These are phyloP conservation scores for Holothuria glaberrima DNA, from an alignment of 35 echinoderm and acorn worm species.

Conservation along the genomic window DNA sequence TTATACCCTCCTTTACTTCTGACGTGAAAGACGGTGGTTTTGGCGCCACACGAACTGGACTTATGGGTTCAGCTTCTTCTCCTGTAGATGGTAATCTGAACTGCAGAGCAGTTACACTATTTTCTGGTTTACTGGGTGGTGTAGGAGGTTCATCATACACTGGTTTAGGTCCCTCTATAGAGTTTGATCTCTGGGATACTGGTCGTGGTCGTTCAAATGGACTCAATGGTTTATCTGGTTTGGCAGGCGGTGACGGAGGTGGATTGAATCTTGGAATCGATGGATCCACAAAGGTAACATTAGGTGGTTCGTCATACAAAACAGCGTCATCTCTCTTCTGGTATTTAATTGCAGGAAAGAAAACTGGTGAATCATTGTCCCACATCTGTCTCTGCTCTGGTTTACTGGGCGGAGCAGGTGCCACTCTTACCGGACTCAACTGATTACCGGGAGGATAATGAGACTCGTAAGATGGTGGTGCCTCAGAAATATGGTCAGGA, in stretches of 20 bases:
- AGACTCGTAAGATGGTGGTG: neutral
- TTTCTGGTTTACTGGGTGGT: constrained; percentile 1
- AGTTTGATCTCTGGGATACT: neutral
- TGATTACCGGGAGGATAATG: neutral
- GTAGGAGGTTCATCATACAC: neutral
- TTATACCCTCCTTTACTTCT: neutral
- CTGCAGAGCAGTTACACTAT: too few species aligned
- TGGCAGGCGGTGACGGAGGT: neutral
- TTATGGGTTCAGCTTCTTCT: neutral
- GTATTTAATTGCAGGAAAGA: neutral
- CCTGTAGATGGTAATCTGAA: neutral
- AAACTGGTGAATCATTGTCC: neutral
- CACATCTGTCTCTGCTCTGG: neutral
- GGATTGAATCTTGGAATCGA: constrained; percentile 16
- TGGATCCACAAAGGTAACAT: constrained; percentile 44
- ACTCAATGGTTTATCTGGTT: neutral
- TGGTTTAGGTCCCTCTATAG: neutral
- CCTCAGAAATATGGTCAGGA: constrained; percentile 11
- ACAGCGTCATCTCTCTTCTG: constrained; percentile 23
- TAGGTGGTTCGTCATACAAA: constrained; percentile 39
- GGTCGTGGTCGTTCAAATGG: neutral
- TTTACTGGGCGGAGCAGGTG: neutral
- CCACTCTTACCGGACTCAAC: neutral
- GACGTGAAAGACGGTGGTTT: constrained; percentile 21
- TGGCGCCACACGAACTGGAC: neutral